Evolutionary conservation across 2,888 invertebrate species (phyloP).

Genomic region (Cecidostiba fungosa): DNA sequence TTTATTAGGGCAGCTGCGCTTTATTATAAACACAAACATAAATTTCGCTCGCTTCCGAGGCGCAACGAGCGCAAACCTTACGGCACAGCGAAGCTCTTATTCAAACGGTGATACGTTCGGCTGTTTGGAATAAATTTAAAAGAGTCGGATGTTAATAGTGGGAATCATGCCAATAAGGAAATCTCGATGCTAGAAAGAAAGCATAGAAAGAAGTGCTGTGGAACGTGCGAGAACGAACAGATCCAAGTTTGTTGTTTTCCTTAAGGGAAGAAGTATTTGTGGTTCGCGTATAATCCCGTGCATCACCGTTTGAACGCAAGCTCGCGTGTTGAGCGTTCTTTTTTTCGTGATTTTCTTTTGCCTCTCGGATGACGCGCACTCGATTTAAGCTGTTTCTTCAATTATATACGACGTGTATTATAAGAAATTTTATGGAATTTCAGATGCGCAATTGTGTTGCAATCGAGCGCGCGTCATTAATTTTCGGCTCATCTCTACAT

Average conservation of each 20-base stretch:
- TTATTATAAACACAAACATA: slow-evolving; percentile 11
- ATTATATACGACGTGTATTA: background rate
- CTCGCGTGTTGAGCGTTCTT: background rate
- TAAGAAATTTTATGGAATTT: background rate
- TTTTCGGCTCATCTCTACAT: slow-evolving; percentile 45
- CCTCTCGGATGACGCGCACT: background rate
- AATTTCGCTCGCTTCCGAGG: slow-evolving; percentile 20
- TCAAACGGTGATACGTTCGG: slow-evolving; percentile 26
- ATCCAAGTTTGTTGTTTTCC: background rate
- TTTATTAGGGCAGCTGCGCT: slow-evolving; percentile 1
- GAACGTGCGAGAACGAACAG: background rate
- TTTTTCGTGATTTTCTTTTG: background rate
- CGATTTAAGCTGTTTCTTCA: background rate
- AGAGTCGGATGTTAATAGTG: slow-evolving; percentile 9
- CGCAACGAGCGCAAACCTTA: slow-evolving; percentile 25
- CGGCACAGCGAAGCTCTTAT: slow-evolving; percentile 23
- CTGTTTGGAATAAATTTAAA: background rate
- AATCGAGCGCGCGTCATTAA: slow-evolving; percentile 14
- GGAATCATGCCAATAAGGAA: slow-evolving; percentile 25
- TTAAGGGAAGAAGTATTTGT: too few relatives aligned
- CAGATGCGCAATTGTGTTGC: slow-evolving; percentile 31
- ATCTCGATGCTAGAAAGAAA: background rate
- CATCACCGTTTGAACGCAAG: slow-evolving; percentile 27
- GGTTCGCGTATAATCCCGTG: background rate
- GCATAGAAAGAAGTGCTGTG: background rate